Evolutionary conservation across 2,113 vertebrate genomes (phyloP).

Genomic region (Ceratotherium simum): DNA sequence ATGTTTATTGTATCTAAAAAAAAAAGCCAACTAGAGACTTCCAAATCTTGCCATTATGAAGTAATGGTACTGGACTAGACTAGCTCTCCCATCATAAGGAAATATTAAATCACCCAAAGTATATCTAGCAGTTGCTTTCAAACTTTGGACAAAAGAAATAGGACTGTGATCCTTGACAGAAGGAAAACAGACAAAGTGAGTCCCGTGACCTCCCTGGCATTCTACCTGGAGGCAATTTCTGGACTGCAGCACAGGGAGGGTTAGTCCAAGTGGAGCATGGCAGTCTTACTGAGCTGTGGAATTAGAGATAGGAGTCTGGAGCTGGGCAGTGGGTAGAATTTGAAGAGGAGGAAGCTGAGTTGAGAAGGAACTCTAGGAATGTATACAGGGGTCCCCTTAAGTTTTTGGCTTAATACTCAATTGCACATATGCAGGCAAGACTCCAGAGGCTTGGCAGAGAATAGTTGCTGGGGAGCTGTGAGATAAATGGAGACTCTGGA

Average conservation of each 20-base stretch:
- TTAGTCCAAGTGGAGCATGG: neutral
- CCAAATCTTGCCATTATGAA: neutral
- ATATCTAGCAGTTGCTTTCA: neutral
- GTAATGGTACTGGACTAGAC: neutral
- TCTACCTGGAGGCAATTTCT: neutral
- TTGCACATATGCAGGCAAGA: neutral
- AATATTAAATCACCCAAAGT: neutral
- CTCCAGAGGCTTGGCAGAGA: neutral
- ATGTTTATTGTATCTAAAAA: neutral
- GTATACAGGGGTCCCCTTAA: neutral
- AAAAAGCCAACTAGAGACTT: neutral
- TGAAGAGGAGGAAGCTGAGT: neutral
- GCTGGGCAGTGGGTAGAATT: neutral
- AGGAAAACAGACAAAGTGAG: neutral
- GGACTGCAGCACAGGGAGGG: neutral
- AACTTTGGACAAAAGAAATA: neutral
- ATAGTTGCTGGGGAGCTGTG: neutral
- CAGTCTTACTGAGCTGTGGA: neutral
- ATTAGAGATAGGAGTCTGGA: neutral
- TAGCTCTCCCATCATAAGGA: neutral
- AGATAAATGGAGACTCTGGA: neutral
- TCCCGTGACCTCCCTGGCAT: neutral
- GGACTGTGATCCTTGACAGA: neutral
- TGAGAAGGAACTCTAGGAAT: neutral
- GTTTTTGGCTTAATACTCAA: neutral